Base-by-base conservation (phyloP, 2,888 invertebrate genomes). In the Plebejus anna region DNA sequence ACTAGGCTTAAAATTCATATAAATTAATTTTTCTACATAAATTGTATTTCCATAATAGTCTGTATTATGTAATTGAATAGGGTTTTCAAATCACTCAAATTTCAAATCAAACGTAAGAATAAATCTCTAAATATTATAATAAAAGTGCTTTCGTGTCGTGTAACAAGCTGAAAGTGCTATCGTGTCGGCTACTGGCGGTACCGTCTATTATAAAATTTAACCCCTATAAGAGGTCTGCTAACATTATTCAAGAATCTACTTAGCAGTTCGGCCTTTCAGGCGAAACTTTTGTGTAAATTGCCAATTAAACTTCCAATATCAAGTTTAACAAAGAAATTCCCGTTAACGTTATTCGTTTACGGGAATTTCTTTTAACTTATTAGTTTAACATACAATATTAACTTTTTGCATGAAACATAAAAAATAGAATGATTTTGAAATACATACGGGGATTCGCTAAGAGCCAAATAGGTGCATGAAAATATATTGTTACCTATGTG, bases 231-330 rank as follows among this genome's bases (percentile, higher is more conserved):
- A 76, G 77, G 77, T 75, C 79, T 82, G 81, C 83, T 84, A 86
- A 85, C 81, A 86, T 87, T 87, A 88, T 87, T 87, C 84, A 87
- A 83, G 82, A 80, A 82, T 81, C 83, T 83, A 83, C 55, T 55
- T 55, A 85, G 81, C 83, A 82, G 81, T 84, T 82, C 81, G 82
- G 82, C 83, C 82, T 83, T 84, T 84, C 80, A 82, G 83, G 85
- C 83, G 82, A 83, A 86, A 86, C 84, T 86, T 84, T 84, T 82
- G 84, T 85, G 85, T 86, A 87, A 87, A 87, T 88, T 89, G 86
- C 84, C 84, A 85, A 86, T 88, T 83, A 82, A 84, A 86, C 84
- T 86, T 86, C 85, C 84, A 85, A 88, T 88, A 87, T 86, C 85
- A 87, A 88, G 85, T 85, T 88, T 82, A 80, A 80, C 80, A 85